phyloP scores from a whole-genome alignment of 2,797 vertebrate genomes.

The Myotis planiceps region DNA sequence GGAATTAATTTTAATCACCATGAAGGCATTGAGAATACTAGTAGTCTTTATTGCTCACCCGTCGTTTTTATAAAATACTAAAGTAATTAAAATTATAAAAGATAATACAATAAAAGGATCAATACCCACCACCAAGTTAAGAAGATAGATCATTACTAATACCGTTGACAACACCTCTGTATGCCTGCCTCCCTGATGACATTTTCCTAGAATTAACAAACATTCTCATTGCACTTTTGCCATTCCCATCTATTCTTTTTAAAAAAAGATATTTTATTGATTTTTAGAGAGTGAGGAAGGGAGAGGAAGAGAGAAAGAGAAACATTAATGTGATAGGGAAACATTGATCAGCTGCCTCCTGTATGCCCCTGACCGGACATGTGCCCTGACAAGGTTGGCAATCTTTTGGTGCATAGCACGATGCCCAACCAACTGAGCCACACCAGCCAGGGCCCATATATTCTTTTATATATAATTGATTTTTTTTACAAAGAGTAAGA shows the following conservation, averaged over 20 bases:
- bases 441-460: too few species aligned
- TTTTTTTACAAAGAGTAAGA: too few species aligned
- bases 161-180: fast-evolving
- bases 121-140: not conserved
- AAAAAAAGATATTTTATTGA: too few species aligned
- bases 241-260: not conserved
- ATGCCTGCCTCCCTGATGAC: not conserved
- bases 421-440: too few species aligned
- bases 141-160: not conserved
- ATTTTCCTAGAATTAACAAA: not conserved
- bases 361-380: too few species aligned
- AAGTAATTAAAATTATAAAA: not conserved
- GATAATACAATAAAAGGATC: not conserved
- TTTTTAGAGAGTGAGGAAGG: too few species aligned
- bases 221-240: not conserved
- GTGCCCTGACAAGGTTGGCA: too few species aligned
- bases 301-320: too few species aligned
- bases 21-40: not conserved
- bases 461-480: not conserved
- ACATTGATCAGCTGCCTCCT: too few species aligned
- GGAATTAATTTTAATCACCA: conserved; percentile 49
- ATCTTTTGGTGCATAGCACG: too few species aligned
- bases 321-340: too few species aligned
- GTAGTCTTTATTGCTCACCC: not conserved
- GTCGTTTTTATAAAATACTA: conserved; percentile 12